Conservation (phyloP, 2,888 invertebrate species). For the Drosophila mulleri region DNA sequence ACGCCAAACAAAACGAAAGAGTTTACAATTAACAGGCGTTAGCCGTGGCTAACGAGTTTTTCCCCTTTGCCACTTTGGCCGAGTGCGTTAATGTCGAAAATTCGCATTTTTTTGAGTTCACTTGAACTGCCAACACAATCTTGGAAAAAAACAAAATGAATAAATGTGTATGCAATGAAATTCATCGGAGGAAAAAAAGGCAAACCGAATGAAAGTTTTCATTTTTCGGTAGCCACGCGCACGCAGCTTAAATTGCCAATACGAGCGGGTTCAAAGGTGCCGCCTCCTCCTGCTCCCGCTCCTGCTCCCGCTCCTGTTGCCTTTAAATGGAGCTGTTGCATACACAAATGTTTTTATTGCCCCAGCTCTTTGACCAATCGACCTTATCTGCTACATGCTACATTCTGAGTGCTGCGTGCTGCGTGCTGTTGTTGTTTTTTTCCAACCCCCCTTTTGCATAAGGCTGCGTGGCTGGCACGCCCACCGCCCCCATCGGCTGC, state of each 20-base stretch:
- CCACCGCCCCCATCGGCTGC: neutral
- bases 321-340: slow-evolving; percentile 27
- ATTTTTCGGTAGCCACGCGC: neutral
- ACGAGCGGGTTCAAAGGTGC: neutral
- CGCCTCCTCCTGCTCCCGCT: neutral
- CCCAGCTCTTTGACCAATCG: slow-evolving; percentile 36
- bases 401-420: neutral
- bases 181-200: neutral
- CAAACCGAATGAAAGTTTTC: slow-evolving; percentile 7
- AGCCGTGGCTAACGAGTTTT: neutral
- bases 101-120: slow-evolving; percentile 28
- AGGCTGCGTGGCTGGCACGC: slow-evolving; percentile 8
- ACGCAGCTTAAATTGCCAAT: slow-evolving; percentile 8
- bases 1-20: neutral
- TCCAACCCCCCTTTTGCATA: slow-evolving; percentile 9
- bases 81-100: slow-evolving; percentile 14
- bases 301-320: neutral
- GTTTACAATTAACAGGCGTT: slow-evolving; percentile 8
- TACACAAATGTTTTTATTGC: slow-evolving; percentile 15
- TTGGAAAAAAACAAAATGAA: slow-evolving; percentile 13
- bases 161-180: slow-evolving; percentile 27
- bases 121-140: slow-evolving; percentile 33
- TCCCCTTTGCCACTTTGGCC: neutral
- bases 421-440: neutral
- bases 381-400: slow-evolving; percentile 36